Evolutionary conservation across 2,113 vertebrate genomes (phyloP), one percentile per base, ranked within the genome.

Genomic region (Pao palembangensis): DNA sequence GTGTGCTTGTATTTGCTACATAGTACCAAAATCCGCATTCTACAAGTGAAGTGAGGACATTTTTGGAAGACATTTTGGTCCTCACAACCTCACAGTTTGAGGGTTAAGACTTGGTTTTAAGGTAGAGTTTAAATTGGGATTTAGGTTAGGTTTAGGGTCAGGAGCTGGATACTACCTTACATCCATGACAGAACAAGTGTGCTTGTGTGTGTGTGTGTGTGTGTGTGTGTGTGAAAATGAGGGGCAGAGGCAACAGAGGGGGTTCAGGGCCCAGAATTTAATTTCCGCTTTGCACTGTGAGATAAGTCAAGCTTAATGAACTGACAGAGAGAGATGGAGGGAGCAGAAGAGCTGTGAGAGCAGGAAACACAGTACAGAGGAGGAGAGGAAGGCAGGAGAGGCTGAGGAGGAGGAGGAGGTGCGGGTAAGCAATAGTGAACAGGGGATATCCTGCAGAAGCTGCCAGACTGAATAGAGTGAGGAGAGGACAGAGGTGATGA

Each of bases 241-340:
- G 61, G 57, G 67, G 65, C 49, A 69, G 63, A 74, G 69, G 58
- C 20, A 46, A 41, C 17, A 38, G 69, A 48, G 75, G 78, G 34
- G 67, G 53, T 64, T 72, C 60, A 4, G 75, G 61, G 67, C 62
- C 67, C 58, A 57, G 78, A 78, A 84, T 86, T 87, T 86, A 85
- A 87, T 89, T 87, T 89, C 85, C 85, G 70, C 81, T 85, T 79
- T 84, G 84, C 71, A 59, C 56, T 54, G 79, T 58, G 78, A 84
- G 85, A 89, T 87, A 83, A 87, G 82, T 88, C 79, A 79, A 71
- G 76, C 75, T 84, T 87, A 88, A 89, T 89, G 87, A 89, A 82
- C 78, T 86, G 84, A 85, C 84, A 78, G 76, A 63, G 85, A 80
- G 75, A 73, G 72, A 83, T 64, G 76, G 80, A 76, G 51, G 64